Conservation (phyloP, 2,113 vertebrate genomes). For the Megalops atlanticus region DNA sequence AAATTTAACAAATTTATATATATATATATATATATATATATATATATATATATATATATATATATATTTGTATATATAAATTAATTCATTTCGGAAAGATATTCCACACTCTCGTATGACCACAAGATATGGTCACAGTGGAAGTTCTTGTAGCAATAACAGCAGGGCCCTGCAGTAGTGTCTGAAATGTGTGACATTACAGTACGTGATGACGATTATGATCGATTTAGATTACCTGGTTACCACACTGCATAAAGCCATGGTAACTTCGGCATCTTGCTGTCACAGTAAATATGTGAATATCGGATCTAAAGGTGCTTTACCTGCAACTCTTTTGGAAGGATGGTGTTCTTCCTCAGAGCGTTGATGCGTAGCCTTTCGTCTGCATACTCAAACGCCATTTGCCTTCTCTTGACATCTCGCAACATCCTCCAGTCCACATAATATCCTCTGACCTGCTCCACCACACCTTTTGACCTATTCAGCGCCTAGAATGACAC, state of each 20-base stretch:
- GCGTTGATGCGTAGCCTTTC: slow-evolving; percentile 88
- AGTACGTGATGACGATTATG: too few species aligned
- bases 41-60: neutral
- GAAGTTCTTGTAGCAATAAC: too few species aligned
- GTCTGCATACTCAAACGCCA: slow-evolving; percentile 86
- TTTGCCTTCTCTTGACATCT: slow-evolving; percentile 87
- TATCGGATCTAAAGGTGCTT: neutral
- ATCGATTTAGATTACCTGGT: too few species aligned
- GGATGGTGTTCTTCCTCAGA: slow-evolving; percentile 87
- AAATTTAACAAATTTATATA: neutral
- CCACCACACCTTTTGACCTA: slow-evolving; percentile 54
- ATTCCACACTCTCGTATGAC: too few species aligned
- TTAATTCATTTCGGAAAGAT: too few species aligned
- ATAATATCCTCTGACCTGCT: slow-evolving; percentile 79
- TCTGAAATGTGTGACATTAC: too few species aligned
- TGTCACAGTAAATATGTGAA: neutral
- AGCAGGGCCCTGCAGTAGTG: too few species aligned
- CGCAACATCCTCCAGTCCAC: slow-evolving; percentile 94
- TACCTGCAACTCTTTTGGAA: slow-evolving; percentile 92
- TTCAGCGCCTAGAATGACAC: slow-evolving; percentile 58
- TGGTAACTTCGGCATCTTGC: too few species aligned
- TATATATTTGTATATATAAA: neutral
- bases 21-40: neutral
- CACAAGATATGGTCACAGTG: too few species aligned
- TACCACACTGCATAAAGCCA: too few species aligned